Evolutionary conservation across 2,888 invertebrate species (phyloP).

Genomic region (Urechis unicinctus): DNA sequence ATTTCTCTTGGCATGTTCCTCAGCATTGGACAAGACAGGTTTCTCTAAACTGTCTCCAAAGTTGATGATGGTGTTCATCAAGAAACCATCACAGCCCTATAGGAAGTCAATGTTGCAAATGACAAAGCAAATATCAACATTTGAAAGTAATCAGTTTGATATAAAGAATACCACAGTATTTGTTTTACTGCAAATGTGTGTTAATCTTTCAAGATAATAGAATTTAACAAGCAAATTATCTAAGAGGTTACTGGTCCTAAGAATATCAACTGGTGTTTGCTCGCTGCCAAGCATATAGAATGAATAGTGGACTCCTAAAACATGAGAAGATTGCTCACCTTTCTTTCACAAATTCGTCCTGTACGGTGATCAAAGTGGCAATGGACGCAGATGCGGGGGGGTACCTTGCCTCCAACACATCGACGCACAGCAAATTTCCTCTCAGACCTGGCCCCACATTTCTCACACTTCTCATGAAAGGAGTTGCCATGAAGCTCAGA

Average conservation of each 20-base stretch:
- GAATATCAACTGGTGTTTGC: no score
- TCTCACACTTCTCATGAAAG: slow-evolving; percentile 35
- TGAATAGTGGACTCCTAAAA: no score
- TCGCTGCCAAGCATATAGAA: no score
- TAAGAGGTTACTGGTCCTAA: no score
- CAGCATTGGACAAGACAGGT: slow-evolving; percentile 27
- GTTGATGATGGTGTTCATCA: slow-evolving; percentile 46
- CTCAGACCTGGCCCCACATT: slow-evolving; percentile 27
- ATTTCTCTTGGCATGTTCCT: slow-evolving; percentile 26
- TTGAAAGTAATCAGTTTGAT: no score
- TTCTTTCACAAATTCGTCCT: slow-evolving; percentile 27
- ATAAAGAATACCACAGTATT: no score
- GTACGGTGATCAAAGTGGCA: slow-evolving; percentile 35
- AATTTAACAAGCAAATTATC: no score
- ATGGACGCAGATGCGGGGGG: slow-evolving; percentile 25
- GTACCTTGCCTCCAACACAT: slow-evolving; percentile 10
- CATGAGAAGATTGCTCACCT: no score
- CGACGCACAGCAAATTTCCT: slow-evolving; percentile 12
- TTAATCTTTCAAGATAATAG: no score
- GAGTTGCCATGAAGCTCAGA: slow-evolving; percentile 40
- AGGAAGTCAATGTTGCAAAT: neutral
- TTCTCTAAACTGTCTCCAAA: slow-evolving; percentile 42
- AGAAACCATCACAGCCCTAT: slow-evolving; percentile 33
- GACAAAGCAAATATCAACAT: neutral
- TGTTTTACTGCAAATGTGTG: neutral